These are phyloP conservation scores for Lasioglossum calceatum DNA, from an alignment of 2,888 invertebrate species.

Conservation along the genomic window DNA sequence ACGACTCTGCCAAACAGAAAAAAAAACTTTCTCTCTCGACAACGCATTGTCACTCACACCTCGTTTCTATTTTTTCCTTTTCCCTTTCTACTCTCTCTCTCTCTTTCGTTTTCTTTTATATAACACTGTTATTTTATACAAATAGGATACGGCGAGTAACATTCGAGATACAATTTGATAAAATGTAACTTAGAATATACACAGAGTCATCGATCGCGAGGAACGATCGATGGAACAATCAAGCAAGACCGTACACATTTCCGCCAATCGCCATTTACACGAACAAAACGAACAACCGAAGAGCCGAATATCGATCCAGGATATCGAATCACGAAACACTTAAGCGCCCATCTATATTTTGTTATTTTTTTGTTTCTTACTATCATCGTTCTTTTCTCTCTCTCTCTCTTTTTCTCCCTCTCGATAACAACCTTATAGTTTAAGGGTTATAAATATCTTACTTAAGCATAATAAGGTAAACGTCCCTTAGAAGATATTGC, in stretches of 20 bases:
- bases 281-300: constrained; percentile 52
- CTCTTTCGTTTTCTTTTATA: constrained; percentile 65
- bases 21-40: background rate
- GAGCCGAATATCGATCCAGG: constrained; percentile 42
- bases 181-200: constrained; percentile 77
- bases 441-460: constrained; percentile 72
- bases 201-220: background rate
- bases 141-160: constrained; percentile 78
- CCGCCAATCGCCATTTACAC: constrained; percentile 20
- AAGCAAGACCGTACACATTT: constrained; percentile 40
- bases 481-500: constrained; percentile 67
- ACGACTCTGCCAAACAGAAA: constrained; percentile 11
- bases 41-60: background rate
- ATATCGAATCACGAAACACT: constrained; percentile 70
- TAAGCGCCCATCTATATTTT: constrained; percentile 68
- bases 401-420: constrained; percentile 47
- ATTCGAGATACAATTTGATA: constrained; percentile 80
- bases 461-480: constrained; percentile 69
- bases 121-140: constrained; percentile 79
- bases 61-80: background rate
- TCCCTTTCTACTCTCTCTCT: background rate
- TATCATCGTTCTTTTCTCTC: background rate
- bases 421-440: constrained; percentile 76
- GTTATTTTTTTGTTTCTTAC: background rate
- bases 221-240: constrained; percentile 63